These are phyloP conservation scores for Exephanes ischioxanthus DNA, from an alignment of 2,888 invertebrate species.

Conservation along the genomic window DNA sequence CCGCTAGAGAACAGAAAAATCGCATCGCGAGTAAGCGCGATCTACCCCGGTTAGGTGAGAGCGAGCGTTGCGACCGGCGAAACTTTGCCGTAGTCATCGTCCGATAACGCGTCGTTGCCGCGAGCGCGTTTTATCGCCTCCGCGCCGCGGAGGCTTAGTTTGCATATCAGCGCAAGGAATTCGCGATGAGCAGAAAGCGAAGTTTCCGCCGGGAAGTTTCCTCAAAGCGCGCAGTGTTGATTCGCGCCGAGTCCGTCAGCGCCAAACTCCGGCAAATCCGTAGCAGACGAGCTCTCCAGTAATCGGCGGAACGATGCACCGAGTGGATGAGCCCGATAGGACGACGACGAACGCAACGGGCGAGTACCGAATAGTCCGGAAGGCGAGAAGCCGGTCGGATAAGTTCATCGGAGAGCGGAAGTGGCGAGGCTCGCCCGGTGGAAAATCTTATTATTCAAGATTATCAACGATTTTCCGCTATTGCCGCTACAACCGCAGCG, in stretches of 20 bases:
- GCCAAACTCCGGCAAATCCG: background rate
- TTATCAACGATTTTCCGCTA: conserved; percentile 11
- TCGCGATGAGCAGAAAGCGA: conserved; percentile 33
- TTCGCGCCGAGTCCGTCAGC: background rate
- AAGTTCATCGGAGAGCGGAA: conserved; percentile 37
- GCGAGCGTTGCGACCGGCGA: too few relatives aligned
- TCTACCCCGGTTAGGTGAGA: too few relatives aligned
- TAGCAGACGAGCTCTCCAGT: background rate
- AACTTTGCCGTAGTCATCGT: conserved; percentile 30
- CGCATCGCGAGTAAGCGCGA: too few relatives aligned
- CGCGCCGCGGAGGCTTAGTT: conserved; percentile 49
- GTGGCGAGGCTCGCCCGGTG: conserved; percentile 35
- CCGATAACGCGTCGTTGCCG: conserved; percentile 26
- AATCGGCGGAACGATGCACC: background rate
- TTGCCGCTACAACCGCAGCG: background rate
- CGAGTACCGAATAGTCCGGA: background rate
- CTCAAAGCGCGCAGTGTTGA: conserved; percentile 24
- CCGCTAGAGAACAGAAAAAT: too few relatives aligned
- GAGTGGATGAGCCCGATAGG: conserved; percentile 6
- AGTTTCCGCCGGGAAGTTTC: conserved; percentile 7
- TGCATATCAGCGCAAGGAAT: conserved; percentile 63
- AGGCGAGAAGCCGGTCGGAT: background rate
- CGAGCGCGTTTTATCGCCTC: conserved; percentile 54
- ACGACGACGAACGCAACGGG: background rate
- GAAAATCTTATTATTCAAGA: conserved; percentile 52